Evolutionary conservation across 2,888 invertebrate species (phyloP).

Genomic region (Lithosia quadra): DNA sequence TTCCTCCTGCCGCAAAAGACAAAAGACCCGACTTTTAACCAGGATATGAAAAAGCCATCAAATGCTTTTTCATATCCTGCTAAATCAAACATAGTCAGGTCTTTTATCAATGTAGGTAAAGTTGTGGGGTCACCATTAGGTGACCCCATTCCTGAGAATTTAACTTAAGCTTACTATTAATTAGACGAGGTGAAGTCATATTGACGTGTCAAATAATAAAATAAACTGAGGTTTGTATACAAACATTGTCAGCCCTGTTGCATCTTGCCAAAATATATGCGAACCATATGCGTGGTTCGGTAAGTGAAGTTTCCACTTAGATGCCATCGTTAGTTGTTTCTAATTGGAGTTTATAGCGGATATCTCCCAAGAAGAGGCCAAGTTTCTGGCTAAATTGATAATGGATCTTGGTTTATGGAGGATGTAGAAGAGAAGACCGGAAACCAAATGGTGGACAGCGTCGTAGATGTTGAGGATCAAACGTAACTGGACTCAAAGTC

Average conservation of each 20-base stretch:
- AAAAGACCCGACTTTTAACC: too few relatives aligned
- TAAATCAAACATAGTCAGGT: too few relatives aligned
- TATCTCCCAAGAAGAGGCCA: constrained; percentile 20
- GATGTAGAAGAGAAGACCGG: constrained; percentile 1
- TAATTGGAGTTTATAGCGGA: constrained; percentile 33
- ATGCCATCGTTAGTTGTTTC: constrained; percentile 37
- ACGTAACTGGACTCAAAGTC: background rate
- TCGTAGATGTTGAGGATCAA: background rate
- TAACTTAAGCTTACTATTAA: too few relatives aligned
- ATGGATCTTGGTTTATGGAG: constrained; percentile 13
- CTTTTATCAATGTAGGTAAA: too few relatives aligned
- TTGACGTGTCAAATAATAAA: too few relatives aligned
- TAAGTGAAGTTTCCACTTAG: constrained; percentile 45
- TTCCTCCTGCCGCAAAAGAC: too few relatives aligned
- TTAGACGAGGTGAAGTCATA: too few relatives aligned
- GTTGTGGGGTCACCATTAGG: too few relatives aligned
- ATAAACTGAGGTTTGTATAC: too few relatives aligned
- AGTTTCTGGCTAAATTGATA: constrained; percentile 27
- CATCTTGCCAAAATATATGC: constrained; percentile 1
- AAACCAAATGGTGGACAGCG: background rate
- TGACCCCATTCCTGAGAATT: too few relatives aligned
- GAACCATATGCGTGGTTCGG: constrained; percentile 39
- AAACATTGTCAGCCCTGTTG: constrained; percentile 12
- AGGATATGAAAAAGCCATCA: too few relatives aligned
- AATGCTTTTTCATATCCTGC: too few relatives aligned